Evolutionary conservation across 2,113 vertebrate genomes (phyloP).

Genomic region (Brachypteracias leptosomus): DNA sequence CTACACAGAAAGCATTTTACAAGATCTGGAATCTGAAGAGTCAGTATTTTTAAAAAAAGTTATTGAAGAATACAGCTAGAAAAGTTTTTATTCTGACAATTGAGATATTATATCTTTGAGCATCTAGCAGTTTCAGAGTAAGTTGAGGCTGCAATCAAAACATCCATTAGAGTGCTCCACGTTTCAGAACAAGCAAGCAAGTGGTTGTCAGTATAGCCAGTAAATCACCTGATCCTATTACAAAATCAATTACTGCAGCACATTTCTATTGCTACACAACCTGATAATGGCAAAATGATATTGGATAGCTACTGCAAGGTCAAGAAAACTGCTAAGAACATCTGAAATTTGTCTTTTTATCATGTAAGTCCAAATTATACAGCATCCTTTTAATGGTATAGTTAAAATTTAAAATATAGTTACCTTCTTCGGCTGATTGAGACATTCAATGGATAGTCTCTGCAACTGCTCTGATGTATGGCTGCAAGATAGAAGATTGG

Average conservation of each 20-base stretch:
- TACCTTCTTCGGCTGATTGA: slow-evolving; percentile 95
- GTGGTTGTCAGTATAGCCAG: slow-evolving; percentile 85
- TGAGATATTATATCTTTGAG: slow-evolving; percentile 51
- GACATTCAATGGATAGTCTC: slow-evolving; percentile 87
- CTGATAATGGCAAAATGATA: slow-evolving; percentile 83
- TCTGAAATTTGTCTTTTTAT: slow-evolving; percentile 68
- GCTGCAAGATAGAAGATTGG: slow-evolving; percentile 91
- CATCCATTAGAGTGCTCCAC: slow-evolving; percentile 82
- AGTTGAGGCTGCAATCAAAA: slow-evolving; percentile 74
- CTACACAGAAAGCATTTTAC: not conserved
- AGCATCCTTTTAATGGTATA: slow-evolving; percentile 52
- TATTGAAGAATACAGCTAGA: not conserved
- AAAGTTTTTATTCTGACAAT: slow-evolving; percentile 25
- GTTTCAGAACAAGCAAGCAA: slow-evolving; percentile 84
- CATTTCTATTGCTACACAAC: slow-evolving; percentile 81
- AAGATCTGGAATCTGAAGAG: not conserved
- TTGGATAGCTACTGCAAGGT: slow-evolving; percentile 81
- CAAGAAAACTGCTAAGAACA: slow-evolving; percentile 74
- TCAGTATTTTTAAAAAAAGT: not conserved
- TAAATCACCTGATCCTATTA: slow-evolving; percentile 96
- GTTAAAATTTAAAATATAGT: slow-evolving; percentile 75
- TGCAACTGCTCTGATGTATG: slow-evolving; percentile 94
- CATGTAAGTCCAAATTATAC: slow-evolving; percentile 51
- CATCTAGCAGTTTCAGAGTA: slow-evolving; percentile 73
- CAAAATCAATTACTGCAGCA: slow-evolving; percentile 93